phyloP scores from a whole-genome alignment of 2,797 vertebrate species.

The Gymnoscopelus braueri region DNA sequence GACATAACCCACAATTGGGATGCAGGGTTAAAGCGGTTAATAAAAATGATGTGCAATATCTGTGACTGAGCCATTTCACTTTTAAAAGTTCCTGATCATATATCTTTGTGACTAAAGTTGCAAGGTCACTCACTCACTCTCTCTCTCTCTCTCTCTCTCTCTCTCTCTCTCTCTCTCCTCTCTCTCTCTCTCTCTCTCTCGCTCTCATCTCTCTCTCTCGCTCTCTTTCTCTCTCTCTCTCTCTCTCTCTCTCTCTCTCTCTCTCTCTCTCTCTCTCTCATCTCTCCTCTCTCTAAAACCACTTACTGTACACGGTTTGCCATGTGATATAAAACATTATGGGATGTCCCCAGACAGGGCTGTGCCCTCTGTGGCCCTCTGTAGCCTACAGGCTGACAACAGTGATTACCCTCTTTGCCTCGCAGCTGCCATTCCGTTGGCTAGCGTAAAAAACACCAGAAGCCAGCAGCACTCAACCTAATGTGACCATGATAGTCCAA shows the following conservation, averaged over 20 bases:
- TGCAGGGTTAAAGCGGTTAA: too few species aligned
- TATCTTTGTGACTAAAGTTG: constrained; percentile 11
- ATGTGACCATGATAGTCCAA: constrained; percentile 49
- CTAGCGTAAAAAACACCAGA: constrained; percentile 45
- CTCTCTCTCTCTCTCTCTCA: not conserved
- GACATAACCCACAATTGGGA: too few species aligned
- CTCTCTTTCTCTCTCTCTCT: constrained; percentile 1
- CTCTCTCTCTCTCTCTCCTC: constrained; percentile 11
- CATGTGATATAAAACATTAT: constrained; percentile 60
- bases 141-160: not conserved
- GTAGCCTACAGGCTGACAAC: constrained; percentile 67
- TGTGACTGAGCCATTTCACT: not conserved
- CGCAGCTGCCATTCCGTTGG: constrained; percentile 54
- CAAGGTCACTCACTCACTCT: constrained; percentile 29
- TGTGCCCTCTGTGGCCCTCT: constrained; percentile 56
- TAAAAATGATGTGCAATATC: too few species aligned
- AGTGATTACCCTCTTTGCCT: constrained; percentile 66
- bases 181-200: constrained; percentile 1
- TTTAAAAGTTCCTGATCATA: not conserved
- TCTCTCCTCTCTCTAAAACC: constrained; percentile 20
- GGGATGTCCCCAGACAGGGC: constrained; percentile 55
- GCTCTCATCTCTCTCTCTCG: not conserved
- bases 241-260: constrained; percentile 15
- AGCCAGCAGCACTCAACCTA: constrained; percentile 23
- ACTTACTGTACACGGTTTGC: constrained; percentile 54